A percentile compares a stretch with the other conserved stretches of the same genome.
These are phyloP conservation scores for Tipula unca DNA, from an alignment of 2,888 invertebrate genomes.

Conservation along the genomic window DNA sequence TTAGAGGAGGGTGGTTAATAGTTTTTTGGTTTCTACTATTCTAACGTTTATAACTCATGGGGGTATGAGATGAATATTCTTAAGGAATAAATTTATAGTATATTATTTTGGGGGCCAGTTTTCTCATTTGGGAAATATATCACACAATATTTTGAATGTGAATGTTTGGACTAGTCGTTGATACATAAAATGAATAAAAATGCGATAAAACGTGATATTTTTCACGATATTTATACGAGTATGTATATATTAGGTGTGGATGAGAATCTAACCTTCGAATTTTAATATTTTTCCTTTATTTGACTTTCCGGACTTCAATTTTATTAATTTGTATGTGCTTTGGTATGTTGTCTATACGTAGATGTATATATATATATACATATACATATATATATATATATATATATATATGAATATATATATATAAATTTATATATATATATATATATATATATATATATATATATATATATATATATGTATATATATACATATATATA, in stretches of 20 bases:
- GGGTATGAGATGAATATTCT: neutral
- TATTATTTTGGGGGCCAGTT: too few species aligned
- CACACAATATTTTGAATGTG: too few species aligned
- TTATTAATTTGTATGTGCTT: neutral
- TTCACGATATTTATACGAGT: too few species aligned
- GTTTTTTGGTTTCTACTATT: neutral
- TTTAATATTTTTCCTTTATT: too few species aligned
- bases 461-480: neutral
- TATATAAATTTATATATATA: too few species aligned
- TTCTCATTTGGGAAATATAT: too few species aligned
- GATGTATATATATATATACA: too few species aligned
- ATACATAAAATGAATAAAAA: too few species aligned
- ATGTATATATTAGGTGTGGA: neutral
- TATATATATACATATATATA: neutral
- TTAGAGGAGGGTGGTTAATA: neutral
- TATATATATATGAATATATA: too few species aligned
- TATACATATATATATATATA: too few species aligned
- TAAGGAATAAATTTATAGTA: neutral
- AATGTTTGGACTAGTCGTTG: neutral
- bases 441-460: neutral
- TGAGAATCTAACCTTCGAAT: neutral
- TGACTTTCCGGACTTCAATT: neutral
- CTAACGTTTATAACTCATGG: neutral
- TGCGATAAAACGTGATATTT: too few species aligned
- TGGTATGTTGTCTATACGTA: neutral